Evolutionary conservation across 2,888 invertebrate species (phyloP).

Genomic region (Hydrotaea diabolus): DNA sequence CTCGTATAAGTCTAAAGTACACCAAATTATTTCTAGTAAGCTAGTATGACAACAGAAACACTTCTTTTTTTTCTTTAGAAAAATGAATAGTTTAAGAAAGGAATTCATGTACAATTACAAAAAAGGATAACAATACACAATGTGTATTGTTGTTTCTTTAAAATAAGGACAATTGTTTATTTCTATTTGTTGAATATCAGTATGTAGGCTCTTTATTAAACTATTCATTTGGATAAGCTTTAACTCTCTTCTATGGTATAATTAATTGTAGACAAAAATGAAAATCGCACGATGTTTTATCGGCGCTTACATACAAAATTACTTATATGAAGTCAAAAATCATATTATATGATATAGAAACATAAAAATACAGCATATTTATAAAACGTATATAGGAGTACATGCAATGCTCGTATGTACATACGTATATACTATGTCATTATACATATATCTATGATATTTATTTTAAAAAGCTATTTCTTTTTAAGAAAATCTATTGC

Average conservation of each 20-base stretch:
- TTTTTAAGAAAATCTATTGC: background rate
- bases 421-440: too few relatives aligned
- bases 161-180: background rate
- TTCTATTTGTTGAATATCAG: background rate
- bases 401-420: too few relatives aligned
- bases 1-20: conserved; percentile 47
- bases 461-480: too few relatives aligned
- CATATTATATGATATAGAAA: conserved; percentile 10
- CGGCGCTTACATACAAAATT: background rate
- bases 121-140: background rate
- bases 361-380: background rate
- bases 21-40: conserved; percentile 51
- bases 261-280: background rate
- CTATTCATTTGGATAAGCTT: conserved; percentile 48
- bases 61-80: background rate
- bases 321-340: background rate
- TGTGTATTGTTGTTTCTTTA: background rate
- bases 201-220: conserved; percentile 19
- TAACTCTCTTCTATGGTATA: conserved; percentile 31
- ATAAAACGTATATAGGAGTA: too few relatives aligned
- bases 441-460: background rate
- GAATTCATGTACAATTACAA: background rate
- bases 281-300: background rate
- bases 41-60: conserved; percentile 32
- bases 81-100: conserved; percentile 44